phyloP scores from a whole-genome alignment of 1,140 invertebrate species.

The Brachionus manjavacas region DNA sequence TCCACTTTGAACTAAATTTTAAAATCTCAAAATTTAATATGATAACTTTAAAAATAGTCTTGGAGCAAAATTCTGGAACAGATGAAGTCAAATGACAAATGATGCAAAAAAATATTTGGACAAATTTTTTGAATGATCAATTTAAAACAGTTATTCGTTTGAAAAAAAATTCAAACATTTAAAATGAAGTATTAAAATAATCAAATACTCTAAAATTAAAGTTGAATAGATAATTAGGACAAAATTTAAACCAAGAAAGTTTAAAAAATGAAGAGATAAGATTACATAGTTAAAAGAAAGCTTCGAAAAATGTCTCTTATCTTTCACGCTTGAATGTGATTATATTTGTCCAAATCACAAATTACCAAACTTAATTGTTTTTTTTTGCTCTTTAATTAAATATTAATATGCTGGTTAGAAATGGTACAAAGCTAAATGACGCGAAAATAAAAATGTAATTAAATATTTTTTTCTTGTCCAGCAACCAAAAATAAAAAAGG shows the following conservation, averaged over 20 bases:
- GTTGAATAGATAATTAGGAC: not conserved
- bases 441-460: constrained; percentile 1
- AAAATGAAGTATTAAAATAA: not conserved
- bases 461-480: not conserved
- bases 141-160: not conserved
- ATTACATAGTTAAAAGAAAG: not conserved
- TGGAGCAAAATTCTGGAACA: not conserved
- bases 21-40: no score
- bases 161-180: not conserved
- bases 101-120: not conserved
- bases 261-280: not conserved
- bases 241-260: not conserved
- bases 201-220: not conserved
- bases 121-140: not conserved
- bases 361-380: not conserved
- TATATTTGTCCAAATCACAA: not conserved
- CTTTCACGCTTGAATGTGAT: not conserved
- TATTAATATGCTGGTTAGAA: not conserved
- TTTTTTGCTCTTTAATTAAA: not conserved
- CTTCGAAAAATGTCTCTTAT: not conserved
- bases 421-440: not conserved
- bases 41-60: not conserved
- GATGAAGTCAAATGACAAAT: not conserved
- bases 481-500: not conserved
- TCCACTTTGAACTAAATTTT: not conserved